A percentile compares a stretch with the other conserved stretches of the same genome.
Conservation (phyloP, 2,797 vertebrate genomes). For the Dryobates pubescens region DNA sequence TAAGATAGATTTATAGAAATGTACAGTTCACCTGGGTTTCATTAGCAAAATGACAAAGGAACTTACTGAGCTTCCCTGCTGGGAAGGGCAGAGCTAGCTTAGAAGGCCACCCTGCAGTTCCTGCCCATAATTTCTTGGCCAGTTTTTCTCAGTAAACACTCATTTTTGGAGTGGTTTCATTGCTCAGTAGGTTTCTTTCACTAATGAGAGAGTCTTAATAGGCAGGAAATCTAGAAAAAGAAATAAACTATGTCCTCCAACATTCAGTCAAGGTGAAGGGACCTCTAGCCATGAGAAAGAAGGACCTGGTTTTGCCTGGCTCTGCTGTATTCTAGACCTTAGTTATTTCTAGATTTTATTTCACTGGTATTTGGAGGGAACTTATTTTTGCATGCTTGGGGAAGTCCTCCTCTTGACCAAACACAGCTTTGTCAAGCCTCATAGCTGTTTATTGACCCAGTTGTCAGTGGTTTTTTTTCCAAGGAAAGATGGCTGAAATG, state of each 20-base stretch:
- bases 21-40: neutral
- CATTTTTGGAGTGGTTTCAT: conserved; percentile 47
- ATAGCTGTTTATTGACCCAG: neutral
- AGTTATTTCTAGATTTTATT: neutral
- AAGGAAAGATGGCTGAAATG: neutral
- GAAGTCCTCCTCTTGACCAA: neutral
- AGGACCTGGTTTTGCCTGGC: neutral
- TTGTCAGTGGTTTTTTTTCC: neutral
- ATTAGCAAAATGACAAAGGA: conserved; percentile 28
- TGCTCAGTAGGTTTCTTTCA: conserved; percentile 38
- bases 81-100: neutral
- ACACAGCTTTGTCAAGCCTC: neutral
- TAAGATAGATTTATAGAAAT: neutral
- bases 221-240: conserved; percentile 33
- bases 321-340: neutral
- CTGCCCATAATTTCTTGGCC: conserved; percentile 32
- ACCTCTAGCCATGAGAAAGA: neutral
- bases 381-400: neutral
- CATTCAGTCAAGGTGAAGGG: neutral
- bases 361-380: neutral
- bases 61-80: neutral
- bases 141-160: conserved; percentile 36
- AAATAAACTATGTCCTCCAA: conserved; percentile 6
- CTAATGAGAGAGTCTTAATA: conserved; percentile 47
- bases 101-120: conserved; percentile 30